These are phyloP conservation scores for Phylloscopus whistleri DNA, from an alignment of 2,113 vertebrate genomes.

Conservation along the genomic window DNA sequence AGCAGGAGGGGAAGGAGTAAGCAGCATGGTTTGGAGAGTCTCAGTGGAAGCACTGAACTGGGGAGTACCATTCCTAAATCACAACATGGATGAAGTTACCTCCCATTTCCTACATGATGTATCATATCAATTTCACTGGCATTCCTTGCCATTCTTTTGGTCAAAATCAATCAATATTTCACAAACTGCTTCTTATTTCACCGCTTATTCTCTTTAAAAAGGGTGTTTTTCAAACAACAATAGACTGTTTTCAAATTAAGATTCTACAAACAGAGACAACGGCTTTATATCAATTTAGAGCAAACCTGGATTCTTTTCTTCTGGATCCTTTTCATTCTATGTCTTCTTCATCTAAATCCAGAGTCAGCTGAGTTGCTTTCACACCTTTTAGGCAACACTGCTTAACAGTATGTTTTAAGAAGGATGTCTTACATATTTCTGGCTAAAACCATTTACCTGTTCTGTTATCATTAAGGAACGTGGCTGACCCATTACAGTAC, in stretches of 20 bases:
- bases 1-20: background rate
- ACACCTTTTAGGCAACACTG: background rate
- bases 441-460: background rate
- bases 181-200: background rate
- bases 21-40: background rate
- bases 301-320: background rate
- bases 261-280: background rate
- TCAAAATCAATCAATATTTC: background rate
- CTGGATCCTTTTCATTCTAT: background rate
- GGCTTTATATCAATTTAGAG: background rate
- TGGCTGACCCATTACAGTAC: background rate
- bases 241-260: background rate
- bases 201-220: background rate
- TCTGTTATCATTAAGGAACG: background rate
- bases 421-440: background rate
- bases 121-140: background rate
- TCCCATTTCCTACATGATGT: background rate
- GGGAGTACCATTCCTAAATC: background rate
- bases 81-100: background rate
- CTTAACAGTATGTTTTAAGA: background rate
- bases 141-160: background rate
- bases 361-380: background rate
- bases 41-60: background rate
- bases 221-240: background rate
- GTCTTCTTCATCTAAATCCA: background rate